A percentile compares a stretch with the other conserved stretches of the same genome.
Conservation (phyloP, 2,113 vertebrate species). For the Arenaria interpres region DNA sequence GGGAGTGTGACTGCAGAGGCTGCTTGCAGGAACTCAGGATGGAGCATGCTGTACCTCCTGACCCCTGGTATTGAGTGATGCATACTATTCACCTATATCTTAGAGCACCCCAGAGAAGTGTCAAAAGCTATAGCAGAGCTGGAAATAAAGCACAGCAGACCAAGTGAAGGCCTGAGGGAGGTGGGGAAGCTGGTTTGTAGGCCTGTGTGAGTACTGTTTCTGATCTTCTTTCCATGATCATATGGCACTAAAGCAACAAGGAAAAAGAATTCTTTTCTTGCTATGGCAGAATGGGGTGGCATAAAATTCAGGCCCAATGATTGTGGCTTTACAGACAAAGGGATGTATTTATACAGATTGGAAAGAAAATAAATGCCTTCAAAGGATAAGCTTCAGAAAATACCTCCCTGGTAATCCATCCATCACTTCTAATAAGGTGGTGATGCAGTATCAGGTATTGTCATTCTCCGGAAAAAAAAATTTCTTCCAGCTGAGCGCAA, state of each 20-base stretch:
- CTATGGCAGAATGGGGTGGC: not conserved
- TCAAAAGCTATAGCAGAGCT: not conserved
- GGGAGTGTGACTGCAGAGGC: not conserved
- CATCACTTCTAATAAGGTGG: not conserved
- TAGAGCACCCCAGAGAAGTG: not conserved
- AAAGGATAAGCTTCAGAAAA: not conserved
- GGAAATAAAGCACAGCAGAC: not conserved
- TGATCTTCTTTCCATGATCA: not conserved
- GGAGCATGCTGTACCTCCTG: fast-evolving
- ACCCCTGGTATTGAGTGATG: not conserved
- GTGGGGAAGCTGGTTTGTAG: not conserved
- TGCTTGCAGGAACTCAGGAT: not conserved
- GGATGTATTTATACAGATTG: not conserved
- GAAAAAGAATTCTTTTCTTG: not conserved
- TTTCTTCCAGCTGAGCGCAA: not conserved
- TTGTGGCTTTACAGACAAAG: not conserved
- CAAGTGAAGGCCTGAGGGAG: not conserved
- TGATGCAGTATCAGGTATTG: not conserved
- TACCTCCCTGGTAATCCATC: not conserved
- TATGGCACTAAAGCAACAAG: not conserved
- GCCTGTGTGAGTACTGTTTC: not conserved
- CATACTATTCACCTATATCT: not conserved
- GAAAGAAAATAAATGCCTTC: not conserved
- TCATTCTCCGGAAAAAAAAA: not conserved
- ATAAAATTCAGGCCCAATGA: not conserved